Conservation (phyloP, 1,140 invertebrate species). For the Matsumurasca onukii region DNA sequence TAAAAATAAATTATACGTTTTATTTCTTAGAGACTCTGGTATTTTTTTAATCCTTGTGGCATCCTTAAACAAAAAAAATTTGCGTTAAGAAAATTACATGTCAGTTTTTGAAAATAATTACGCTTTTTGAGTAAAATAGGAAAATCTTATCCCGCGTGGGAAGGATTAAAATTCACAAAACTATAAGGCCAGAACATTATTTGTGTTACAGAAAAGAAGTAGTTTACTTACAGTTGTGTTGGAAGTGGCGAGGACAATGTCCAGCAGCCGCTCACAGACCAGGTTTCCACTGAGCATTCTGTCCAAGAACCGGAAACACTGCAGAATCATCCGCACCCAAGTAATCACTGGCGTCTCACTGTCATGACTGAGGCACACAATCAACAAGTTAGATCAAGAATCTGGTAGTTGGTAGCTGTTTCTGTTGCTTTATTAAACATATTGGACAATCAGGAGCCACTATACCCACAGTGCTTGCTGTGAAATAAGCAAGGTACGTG, state of each 20-base stretch:
- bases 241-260: conserved; percentile 31
- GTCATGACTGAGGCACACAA: conserved; percentile 12
- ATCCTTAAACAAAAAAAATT: too few relatives aligned
- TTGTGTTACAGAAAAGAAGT: too few relatives aligned
- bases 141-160: too few relatives aligned
- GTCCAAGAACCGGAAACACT: conserved; percentile 35
- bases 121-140: too few relatives aligned
- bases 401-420: neutral
- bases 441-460: neutral
- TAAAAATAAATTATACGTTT: too few relatives aligned
- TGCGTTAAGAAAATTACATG: too few relatives aligned
- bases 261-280: conserved; percentile 34
- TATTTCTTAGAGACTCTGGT: too few relatives aligned
- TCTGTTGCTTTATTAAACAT: neutral
- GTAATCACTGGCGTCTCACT: conserved; percentile 25
- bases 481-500: neutral
- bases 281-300: conserved; percentile 26
- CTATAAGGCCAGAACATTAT: neutral
- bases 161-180: neutral
- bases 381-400: too few relatives aligned
- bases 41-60: too few relatives aligned
- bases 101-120: too few relatives aligned
- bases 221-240: conserved; percentile 34
- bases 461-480: neutral
- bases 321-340: conserved; percentile 38